Evolutionary conservation across 1,140 invertebrate species (phyloP).

Genomic region (Limonius californicus): DNA sequence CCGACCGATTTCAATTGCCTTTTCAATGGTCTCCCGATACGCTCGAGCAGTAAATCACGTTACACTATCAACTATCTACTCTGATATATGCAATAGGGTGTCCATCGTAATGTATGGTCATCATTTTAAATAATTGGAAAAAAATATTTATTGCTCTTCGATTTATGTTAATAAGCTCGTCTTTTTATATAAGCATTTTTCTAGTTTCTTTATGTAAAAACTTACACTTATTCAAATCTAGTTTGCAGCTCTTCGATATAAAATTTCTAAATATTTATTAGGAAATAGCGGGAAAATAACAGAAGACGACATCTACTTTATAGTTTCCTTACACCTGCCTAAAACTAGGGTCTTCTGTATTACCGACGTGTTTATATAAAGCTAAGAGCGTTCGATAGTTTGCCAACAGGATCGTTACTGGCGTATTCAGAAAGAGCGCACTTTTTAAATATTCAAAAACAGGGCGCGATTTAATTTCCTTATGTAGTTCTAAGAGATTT

Average conservation of each 20-base stretch:
- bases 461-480: too few relatives aligned
- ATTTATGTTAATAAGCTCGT: neutral
- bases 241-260: too few relatives aligned
- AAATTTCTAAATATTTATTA: too few relatives aligned
- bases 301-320: too few relatives aligned
- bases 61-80: constrained; percentile 41
- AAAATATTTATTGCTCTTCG: constrained; percentile 6
- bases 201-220: too few relatives aligned
- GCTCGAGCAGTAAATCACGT: constrained; percentile 43
- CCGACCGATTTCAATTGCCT: constrained; percentile 46
- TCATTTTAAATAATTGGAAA: constrained; percentile 6
- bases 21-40: constrained; percentile 45
- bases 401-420: neutral
- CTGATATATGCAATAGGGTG: constrained; percentile 39
- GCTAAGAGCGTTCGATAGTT: neutral
- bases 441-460: too few relatives aligned
- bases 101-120: constrained; percentile 28
- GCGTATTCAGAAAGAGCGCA: too few relatives aligned
- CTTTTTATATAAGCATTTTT: too few relatives aligned
- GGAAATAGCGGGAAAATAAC: too few relatives aligned
- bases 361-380: constrained; percentile 2
- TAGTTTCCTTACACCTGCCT: constrained; percentile 1
- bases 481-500: too few relatives aligned
- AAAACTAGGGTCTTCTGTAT: neutral
- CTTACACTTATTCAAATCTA: too few relatives aligned